A percentile compares a stretch with the other conserved stretches of the same genome.
Evolutionary conservation across 2,888 invertebrate species (phyloP).

Genomic region (Anarsia innoxiella): DNA sequence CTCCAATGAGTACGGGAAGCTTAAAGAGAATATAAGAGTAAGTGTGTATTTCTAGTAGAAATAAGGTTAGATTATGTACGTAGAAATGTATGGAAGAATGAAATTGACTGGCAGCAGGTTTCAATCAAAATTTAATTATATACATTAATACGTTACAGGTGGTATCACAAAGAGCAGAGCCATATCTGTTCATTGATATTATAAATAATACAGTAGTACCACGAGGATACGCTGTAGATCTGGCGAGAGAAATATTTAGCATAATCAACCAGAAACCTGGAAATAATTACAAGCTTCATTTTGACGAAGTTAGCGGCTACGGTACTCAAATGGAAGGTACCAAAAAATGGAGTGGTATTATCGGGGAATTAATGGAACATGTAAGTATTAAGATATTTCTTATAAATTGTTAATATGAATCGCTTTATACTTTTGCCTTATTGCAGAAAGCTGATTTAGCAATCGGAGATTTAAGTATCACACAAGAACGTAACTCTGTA

Average conservation of each 20-base stretch:
- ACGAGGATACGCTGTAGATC: constrained; percentile 91
- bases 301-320: constrained; percentile 80
- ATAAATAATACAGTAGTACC: constrained; percentile 36
- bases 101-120: no score
- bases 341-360: constrained; percentile 85
- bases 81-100: no score
- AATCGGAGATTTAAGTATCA: constrained; percentile 95
- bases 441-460: constrained; percentile 92
- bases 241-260: constrained; percentile 82
- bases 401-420: background rate
- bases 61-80: background rate
- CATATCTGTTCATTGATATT: constrained; percentile 41
- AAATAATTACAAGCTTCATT: constrained; percentile 74
- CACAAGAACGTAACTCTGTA: constrained; percentile 87
- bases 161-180: constrained; percentile 62
- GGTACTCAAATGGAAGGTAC: constrained; percentile 79
- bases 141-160: constrained; percentile 74
- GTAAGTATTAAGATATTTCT: constrained; percentile 71
- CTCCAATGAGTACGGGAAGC: no score
- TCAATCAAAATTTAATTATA: no score
- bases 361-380: constrained; percentile 82
- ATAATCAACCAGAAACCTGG: constrained; percentile 35
- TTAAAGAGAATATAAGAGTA: no score
- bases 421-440: constrained; percentile 6
- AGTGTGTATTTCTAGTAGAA: no score